Base-by-base conservation (phyloP, 2,888 invertebrate genomes). In the Plebejus argus region DNA sequence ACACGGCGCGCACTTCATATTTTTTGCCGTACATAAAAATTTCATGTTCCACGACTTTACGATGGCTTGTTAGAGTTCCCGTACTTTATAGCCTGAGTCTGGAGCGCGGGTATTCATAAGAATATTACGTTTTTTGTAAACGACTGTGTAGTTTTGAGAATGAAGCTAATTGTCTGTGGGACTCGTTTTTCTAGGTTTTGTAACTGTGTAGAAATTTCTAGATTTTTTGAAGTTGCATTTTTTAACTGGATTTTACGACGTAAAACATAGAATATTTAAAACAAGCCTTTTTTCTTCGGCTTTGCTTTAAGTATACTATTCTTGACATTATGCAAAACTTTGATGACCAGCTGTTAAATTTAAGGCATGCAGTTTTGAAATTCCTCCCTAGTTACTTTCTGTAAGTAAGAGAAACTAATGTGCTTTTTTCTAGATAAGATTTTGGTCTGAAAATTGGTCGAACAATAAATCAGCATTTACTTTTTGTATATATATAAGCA, bases 11-110 rank as follows among this genome's bases (percentile, higher is more conserved):
- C 53, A 49, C 74, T 28, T 53, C 74, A 74, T 74, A 74, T 74
- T 74, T 74, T 74, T 74, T 74, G 49, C 28, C 12, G 28, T 20
- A 74, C 74, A 74, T 74, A 74, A 53, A 74, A 74, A 74, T 53
- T 72, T 53, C 53, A 74, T 74, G 74, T 49, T 72, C 72, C 23
- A 8, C 15, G 74, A 23, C 53, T 74, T 74, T 74, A 74, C 74
- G 74, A 74, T 28, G 49, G 5, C 23, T 53, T 53, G 74, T 74
- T 53, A 72, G 53, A 23, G 20, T 39, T 45, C 2, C 45, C 49
- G 20, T 39, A 20, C 3, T 61, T 66, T 66, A 33, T 33, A 33
- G 28, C 28, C 28, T 5, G 12, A 15, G 28, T 66, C 66, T 33
- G 66, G 66, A 33, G 61, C 3, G 61, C 15, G 66, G 28, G 28